Conservation (phyloP, 1,140 invertebrate species). For the Eubasilissa regina region DNA sequence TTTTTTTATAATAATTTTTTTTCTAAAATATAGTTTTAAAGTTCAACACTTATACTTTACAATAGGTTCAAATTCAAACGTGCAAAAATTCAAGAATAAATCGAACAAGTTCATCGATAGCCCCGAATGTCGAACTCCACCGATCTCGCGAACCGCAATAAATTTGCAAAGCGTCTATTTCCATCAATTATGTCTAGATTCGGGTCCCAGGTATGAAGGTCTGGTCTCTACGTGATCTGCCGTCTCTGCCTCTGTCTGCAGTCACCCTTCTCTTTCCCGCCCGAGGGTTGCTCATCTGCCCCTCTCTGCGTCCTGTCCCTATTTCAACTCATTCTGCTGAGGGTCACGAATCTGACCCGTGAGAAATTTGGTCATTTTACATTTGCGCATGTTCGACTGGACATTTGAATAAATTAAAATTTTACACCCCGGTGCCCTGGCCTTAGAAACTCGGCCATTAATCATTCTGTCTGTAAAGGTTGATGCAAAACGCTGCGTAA, state of each 20-base stretch:
- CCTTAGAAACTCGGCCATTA: conserved; percentile 14
- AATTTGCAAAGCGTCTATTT: not conserved
- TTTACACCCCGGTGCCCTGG: conserved; percentile 18
- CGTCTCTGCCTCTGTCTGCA: not conserved
- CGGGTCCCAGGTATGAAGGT: not conserved
- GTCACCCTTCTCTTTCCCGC: not conserved
- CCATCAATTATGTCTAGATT: conserved; percentile 10
- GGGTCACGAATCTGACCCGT: conserved; percentile 38
- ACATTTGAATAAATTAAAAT: conserved; percentile 44
- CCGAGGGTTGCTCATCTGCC: not conserved
- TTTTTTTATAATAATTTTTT: too few species aligned
- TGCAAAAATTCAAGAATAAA: too few species aligned
- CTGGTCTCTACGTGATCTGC: not conserved
- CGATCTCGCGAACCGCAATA: not conserved
- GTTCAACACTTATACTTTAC: too few species aligned
- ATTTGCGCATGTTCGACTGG: conserved; percentile 3
- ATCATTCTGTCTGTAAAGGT: conserved; percentile 1
- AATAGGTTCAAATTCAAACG: too few species aligned
- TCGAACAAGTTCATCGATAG: too few species aligned
- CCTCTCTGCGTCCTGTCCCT: not conserved
- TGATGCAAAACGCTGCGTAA: too few species aligned
- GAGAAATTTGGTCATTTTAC: conserved; percentile 33
- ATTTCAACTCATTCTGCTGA: not conserved
- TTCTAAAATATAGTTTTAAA: too few species aligned
- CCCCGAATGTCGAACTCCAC: too few species aligned